Conservation (phyloP, 53 echinoderm and acorn worm genomes). For the Antedon mediterranea region DNA sequence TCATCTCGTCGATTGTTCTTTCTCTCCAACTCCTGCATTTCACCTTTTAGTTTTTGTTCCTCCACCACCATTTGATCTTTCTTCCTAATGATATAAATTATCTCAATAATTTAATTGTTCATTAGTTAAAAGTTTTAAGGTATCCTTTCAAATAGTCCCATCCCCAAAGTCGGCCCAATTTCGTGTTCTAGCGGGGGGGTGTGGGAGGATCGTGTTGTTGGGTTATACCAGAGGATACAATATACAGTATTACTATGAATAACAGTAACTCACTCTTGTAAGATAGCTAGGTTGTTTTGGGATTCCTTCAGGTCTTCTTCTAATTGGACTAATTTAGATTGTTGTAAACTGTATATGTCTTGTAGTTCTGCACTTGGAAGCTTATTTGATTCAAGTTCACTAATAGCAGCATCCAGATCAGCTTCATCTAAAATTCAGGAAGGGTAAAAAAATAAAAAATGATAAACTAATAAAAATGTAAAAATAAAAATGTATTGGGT, state of each 20-base stretch:
- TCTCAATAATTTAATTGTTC: too few species aligned
- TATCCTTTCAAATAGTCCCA: too few species aligned
- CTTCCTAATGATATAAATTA: background rate
- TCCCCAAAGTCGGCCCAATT: too few species aligned
- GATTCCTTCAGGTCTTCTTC: background rate
- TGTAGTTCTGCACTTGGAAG: constrained; percentile 36
- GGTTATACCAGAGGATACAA: too few species aligned
- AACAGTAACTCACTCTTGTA: background rate
- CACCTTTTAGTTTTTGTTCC: background rate
- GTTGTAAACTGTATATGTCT: constrained; percentile 8
- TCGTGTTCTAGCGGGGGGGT: too few species aligned
- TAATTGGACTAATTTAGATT: background rate
- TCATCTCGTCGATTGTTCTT: background rate
- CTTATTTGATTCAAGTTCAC: constrained; percentile 10
- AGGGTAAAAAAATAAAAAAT: too few species aligned
- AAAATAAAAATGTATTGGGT: too few species aligned
- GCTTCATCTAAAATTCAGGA: constrained; percentile 20
- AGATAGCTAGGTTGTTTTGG: background rate
- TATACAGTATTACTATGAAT: too few species aligned
- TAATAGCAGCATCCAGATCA: constrained; percentile 29
- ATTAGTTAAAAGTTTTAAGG: too few species aligned
- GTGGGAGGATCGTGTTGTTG: too few species aligned
- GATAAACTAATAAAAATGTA: too few species aligned
- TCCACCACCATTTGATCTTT: background rate
- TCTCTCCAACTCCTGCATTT: background rate